Evolutionary conservation across 1,140 invertebrate genomes (phyloP).

Genomic region (Vanessa atalanta): DNA sequence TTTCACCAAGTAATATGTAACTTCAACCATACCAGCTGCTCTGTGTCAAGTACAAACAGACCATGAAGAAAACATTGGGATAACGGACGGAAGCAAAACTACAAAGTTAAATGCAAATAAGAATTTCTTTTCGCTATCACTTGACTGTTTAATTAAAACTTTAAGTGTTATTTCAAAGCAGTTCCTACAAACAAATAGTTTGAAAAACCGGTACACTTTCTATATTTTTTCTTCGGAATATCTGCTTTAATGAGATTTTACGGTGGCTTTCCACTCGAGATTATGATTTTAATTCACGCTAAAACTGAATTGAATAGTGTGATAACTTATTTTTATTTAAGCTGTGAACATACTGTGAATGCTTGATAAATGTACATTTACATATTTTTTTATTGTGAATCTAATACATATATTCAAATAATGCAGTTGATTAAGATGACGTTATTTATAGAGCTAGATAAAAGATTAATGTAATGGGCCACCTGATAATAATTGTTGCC

Average conservation of each 20-base stretch:
- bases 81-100: slow-evolving; percentile 10
- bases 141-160: slow-evolving; percentile 36
- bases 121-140: slow-evolving; percentile 30
- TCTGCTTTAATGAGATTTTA: slow-evolving; percentile 3
- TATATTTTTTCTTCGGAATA: slow-evolving; percentile 6
- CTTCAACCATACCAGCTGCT: background rate
- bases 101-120: slow-evolving; percentile 25
- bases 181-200: slow-evolving; percentile 2
- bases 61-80: slow-evolving; percentile 10
- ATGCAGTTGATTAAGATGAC: too few relatives aligned
- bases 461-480: too few relatives aligned
- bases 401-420: too few relatives aligned
- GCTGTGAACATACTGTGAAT: too few relatives aligned
- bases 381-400: too few relatives aligned
- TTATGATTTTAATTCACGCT: background rate
- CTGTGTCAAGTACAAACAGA: slow-evolving; percentile 5
- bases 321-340: too few relatives aligned
- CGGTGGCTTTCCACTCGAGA: background rate
- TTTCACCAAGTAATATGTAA: background rate
- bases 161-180: slow-evolving; percentile 24
- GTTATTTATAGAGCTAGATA: too few relatives aligned
- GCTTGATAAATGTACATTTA: too few relatives aligned
- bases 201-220: slow-evolving; percentile 9
- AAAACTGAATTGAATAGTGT: background rate
- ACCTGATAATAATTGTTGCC: too few relatives aligned